phyloP scores from a whole-genome alignment of 1,140 invertebrate species.

The Scaptomyza pallida region DNA sequence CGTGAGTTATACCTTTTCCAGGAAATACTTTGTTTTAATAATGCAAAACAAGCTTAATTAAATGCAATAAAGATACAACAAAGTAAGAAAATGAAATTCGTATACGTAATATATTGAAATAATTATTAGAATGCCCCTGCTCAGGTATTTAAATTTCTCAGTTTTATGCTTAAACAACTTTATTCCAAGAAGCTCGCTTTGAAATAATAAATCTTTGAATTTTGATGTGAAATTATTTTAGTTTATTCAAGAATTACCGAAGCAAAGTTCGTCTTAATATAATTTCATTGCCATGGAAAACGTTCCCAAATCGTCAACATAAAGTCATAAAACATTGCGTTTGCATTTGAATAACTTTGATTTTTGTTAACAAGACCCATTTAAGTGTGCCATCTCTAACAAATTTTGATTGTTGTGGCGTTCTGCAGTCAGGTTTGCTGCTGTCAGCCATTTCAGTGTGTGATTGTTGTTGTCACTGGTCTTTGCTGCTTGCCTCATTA shows the following conservation, averaged over 20 bases:
- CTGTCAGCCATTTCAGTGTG: conserved; percentile 69
- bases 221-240: too few species aligned
- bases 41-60: too few species aligned
- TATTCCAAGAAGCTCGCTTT: too few species aligned
- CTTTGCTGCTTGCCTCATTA: conserved; percentile 69
- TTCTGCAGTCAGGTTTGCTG: conserved; percentile 70
- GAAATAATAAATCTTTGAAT: too few species aligned
- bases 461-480: conserved; percentile 34
- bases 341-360: not conserved
- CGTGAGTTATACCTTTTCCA: conserved; percentile 41
- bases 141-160: too few species aligned
- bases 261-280: too few species aligned
- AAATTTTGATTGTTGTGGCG: conserved; percentile 44
- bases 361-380: not conserved
- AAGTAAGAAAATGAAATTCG: too few species aligned
- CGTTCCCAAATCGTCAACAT: too few species aligned
- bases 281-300: too few species aligned
- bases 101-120: not conserved
- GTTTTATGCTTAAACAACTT: too few species aligned
- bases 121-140: not conserved
- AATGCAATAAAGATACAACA: too few species aligned
- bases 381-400: conserved; percentile 47
- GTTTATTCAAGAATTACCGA: too few species aligned
- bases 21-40: not conserved
- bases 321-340: not conserved